phyloP scores from a whole-genome alignment of 2,797 vertebrate species.

The Rallus crepitans region DNA sequence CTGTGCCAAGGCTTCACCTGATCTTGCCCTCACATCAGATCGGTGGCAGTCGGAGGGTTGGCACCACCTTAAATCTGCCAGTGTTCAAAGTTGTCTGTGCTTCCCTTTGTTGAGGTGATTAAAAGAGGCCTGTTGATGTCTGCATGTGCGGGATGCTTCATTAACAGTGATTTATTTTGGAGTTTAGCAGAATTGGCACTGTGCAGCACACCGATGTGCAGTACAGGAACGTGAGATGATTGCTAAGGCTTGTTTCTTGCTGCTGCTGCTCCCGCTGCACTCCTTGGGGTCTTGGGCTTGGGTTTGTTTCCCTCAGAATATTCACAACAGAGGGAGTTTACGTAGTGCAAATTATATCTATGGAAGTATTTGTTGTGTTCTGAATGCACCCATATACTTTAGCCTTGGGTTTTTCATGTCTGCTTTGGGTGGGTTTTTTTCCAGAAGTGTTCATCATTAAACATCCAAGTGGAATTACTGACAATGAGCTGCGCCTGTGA shows the following conservation, averaged over 20 bases:
- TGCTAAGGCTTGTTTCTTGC: background rate
- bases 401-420: background rate
- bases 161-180: conserved; percentile 78
- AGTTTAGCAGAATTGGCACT: conserved; percentile 58
- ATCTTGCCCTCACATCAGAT: background rate
- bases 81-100: background rate
- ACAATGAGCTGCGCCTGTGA: background rate
- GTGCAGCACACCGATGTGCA: conserved; percentile 20
- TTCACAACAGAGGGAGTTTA: background rate
- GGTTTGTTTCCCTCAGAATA: background rate
- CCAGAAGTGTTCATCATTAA: background rate
- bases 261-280: background rate
- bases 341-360: rapidly evolving
- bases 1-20: too few species aligned
- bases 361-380: rapidly evolving
- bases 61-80: background rate
- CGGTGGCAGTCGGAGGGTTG: background rate
- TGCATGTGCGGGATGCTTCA: conserved; percentile 60
- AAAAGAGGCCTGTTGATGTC: conserved; percentile 66
- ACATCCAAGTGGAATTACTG: background rate
- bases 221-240: conserved; percentile 13
- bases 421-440: background rate
- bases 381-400: background rate
- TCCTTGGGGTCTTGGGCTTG: background rate
- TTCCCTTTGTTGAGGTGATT: conserved; percentile 59